Evolutionary conservation across 2,113 vertebrate species (phyloP), one percentile per base, ranked within the genome.

Genomic region (Syngnathoides biaculeatus): DNA sequence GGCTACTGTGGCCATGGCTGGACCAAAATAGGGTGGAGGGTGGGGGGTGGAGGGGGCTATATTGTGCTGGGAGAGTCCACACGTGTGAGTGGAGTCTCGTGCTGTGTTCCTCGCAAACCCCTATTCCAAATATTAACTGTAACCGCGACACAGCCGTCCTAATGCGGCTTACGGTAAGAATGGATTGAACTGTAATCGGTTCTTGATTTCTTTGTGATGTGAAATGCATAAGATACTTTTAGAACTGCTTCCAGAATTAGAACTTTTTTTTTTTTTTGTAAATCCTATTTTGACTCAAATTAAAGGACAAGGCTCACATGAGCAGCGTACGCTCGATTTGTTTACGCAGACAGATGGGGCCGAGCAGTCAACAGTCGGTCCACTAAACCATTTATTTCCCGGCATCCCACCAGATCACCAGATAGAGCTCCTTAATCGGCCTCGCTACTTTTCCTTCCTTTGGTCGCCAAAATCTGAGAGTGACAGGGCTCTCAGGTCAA

Each of bases 281-380:
- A 47, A 75, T 83, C 75, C 81, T 73, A 60, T 43, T 76, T 56
- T 87, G 74, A 86, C 78, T 82, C 47, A 43, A 19, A 68, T 72
- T 84, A 75, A 81, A 86, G 78, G 86, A 72, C 82, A 78, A 61
- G 38, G 73, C 67, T 67, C 26, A 69, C 78, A 72, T 68, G 78
- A 68, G 71, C 64, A 50, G 45, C 74, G 79, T 65, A 66, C 68
- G 75, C 61, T 58, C 27, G 73, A 72, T 85, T 73, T 83, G 80
- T 86, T 83, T 86, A 87, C 72, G 72, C 58, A 77, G 79, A 87
- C 84, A 78, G 84, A 86, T 89, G 83, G 79, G 30, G 53, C 68
- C 19, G 0, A 45, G 48, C 74, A 61, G 66, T 66, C 69, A 62
- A 71, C 63, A 78, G 80, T 81, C 75, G 71, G 69, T 73, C 70